These are phyloP conservation scores for Falco peregrinus DNA, from an alignment of 2,797 vertebrate species.

Conservation along the genomic window DNA sequence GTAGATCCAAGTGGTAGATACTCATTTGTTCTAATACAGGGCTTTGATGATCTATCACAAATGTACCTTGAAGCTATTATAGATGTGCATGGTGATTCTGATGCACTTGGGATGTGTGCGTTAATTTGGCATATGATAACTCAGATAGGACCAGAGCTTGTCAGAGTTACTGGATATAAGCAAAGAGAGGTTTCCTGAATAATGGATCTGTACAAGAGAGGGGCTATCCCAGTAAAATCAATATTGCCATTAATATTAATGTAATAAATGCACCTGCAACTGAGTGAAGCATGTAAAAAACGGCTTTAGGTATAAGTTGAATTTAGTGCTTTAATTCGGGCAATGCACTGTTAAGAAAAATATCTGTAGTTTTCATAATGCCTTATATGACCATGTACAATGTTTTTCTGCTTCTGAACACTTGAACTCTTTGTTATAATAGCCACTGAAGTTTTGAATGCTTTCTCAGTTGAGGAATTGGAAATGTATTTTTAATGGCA, in stretches of 20 bases:
- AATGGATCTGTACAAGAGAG: neutral
- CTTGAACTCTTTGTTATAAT: neutral
- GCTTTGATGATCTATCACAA: neutral
- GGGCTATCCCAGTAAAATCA: neutral
- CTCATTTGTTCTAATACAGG: neutral
- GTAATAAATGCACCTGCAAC: neutral
- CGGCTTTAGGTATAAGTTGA: neutral
- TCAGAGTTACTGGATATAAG: neutral
- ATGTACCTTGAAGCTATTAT: neutral
- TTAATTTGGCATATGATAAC: neutral
- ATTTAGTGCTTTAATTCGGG: neutral
- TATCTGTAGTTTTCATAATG: neutral
- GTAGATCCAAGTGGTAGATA: neutral
- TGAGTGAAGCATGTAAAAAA: neutral
- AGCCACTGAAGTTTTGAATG: neutral
- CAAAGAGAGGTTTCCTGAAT: neutral
- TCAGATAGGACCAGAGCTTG: neutral
- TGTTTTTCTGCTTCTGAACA: neutral
- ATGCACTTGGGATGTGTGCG: neutral
- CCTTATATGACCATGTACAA: neutral
- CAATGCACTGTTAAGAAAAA: neutral
- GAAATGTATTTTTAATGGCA: conserved; percentile 18
- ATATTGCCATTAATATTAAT: neutral
- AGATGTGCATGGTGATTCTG: fast-evolving
- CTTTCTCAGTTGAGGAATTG: neutral